phyloP scores from a whole-genome alignment of 2,888 invertebrate species.

The Brenthis hecate region DNA sequence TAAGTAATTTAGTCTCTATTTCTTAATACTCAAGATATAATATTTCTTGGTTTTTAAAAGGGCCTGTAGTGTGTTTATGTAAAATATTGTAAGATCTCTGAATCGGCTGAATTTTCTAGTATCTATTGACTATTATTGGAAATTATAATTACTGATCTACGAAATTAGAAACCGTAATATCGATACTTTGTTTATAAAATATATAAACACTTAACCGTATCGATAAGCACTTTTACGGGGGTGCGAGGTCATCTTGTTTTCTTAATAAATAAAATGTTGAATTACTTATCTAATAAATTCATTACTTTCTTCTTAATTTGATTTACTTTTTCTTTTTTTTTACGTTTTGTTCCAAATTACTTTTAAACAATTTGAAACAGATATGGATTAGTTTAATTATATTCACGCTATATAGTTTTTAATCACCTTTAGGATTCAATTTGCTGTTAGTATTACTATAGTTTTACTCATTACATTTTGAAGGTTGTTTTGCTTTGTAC shows the following conservation, averaged over 20 bases:
- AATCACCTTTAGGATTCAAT: too few relatives aligned
- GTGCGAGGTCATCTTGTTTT: slow-evolving; percentile 22
- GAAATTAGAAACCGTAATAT: slow-evolving; percentile 50
- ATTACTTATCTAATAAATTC: neutral
- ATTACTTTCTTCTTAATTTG: neutral
- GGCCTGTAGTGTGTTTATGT: slow-evolving; percentile 3
- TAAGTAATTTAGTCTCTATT: slow-evolving; percentile 7
- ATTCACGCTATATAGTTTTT: too few relatives aligned
- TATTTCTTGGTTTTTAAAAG: neutral
- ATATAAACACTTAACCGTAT: slow-evolving; percentile 24
- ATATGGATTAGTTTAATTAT: too few relatives aligned
- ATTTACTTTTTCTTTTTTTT: too few relatives aligned
- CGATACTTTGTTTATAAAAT: slow-evolving; percentile 50
- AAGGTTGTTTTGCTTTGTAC: too few relatives aligned
- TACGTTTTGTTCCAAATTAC: too few relatives aligned
- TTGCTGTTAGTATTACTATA: too few relatives aligned
- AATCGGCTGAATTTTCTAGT: slow-evolving; percentile 37
- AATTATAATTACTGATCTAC: slow-evolving; percentile 45
- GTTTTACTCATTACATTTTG: too few relatives aligned
- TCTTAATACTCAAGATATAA: neutral
- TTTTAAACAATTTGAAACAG: too few relatives aligned
- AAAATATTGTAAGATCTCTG: slow-evolving; percentile 31
- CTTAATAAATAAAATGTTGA: neutral
- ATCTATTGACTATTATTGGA: slow-evolving; percentile 45
- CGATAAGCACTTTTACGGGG: slow-evolving; percentile 19